These are phyloP conservation scores for Hipparchia semele DNA, from an alignment of 2,888 invertebrate species.

Conservation along the genomic window DNA sequence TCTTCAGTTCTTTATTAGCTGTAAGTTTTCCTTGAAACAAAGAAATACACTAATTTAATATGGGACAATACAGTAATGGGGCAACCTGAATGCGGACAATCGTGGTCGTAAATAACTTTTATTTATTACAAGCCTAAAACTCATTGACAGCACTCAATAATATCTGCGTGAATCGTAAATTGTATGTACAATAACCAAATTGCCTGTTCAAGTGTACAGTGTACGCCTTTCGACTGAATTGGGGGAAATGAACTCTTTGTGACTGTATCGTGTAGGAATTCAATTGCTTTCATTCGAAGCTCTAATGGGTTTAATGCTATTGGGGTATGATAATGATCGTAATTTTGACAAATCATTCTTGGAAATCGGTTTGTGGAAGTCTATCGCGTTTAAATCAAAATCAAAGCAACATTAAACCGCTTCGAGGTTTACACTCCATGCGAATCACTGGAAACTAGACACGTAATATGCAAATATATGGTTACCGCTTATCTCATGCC, in stretches of 20 bases:
- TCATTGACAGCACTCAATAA: neutral
- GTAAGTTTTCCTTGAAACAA: too few relatives aligned
- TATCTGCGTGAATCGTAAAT: constrained; percentile 22
- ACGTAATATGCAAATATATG: too few relatives aligned
- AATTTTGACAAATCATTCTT: constrained; percentile 12
- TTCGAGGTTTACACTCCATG: too few relatives aligned
- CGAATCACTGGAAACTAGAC: too few relatives aligned
- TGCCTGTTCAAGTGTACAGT: neutral
- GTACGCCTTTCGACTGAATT: constrained; percentile 5
- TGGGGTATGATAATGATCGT: constrained; percentile 1
- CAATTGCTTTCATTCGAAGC: constrained; percentile 9
- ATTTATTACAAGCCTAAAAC: neutral
- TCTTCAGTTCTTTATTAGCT: too few relatives aligned
- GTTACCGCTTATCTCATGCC: too few relatives aligned
- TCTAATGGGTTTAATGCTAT: constrained; percentile 11
- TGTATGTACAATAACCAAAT: constrained; percentile 24
- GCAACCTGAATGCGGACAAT: too few relatives aligned
- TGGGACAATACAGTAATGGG: too few relatives aligned
- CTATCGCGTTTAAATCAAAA: neutral
- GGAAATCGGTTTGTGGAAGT: neutral
- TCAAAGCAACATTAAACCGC: neutral
- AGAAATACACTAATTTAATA: too few relatives aligned
- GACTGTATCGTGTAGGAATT: constrained; percentile 15
- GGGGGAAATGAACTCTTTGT: constrained; percentile 27
- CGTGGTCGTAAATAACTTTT: too few relatives aligned